These are phyloP conservation scores for Chrosomus eos DNA, from an alignment of 2,797 vertebrate genomes.

Conservation along the genomic window DNA sequence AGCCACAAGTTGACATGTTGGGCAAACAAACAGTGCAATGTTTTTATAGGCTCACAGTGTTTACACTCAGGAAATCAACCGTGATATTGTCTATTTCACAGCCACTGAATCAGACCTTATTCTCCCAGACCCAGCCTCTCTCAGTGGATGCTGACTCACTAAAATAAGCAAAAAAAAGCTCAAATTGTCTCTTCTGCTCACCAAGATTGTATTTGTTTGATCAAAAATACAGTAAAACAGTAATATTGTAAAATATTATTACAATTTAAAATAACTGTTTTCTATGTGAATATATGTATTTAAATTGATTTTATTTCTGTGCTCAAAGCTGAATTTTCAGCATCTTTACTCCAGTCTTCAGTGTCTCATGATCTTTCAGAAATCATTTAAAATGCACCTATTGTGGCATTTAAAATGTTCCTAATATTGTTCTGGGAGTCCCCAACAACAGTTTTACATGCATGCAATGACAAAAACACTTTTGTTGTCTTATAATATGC, in stretches of 20 bases:
- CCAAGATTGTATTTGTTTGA: not conserved
- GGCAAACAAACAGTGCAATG: constrained; percentile 9
- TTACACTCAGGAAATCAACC: constrained; percentile 20
- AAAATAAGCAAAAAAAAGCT: not conserved
- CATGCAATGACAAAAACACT: too few relatives aligned
- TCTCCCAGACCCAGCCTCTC: not conserved
- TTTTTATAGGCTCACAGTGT: not conserved
- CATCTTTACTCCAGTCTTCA: not conserved
- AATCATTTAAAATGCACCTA: not conserved
- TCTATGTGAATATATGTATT: not conserved
- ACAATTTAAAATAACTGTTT: not conserved
- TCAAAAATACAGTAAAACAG: not conserved
- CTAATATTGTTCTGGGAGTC: too few relatives aligned
- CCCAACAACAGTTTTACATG: too few relatives aligned
- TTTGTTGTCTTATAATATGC: too few relatives aligned
- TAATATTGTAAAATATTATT: not conserved
- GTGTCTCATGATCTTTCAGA: not conserved
- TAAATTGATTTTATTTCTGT: not conserved
- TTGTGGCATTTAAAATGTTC: too few relatives aligned
- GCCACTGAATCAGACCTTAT: not conserved
- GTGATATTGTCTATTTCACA: not conserved
- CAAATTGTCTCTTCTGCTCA: not conserved
- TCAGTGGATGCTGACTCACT: not conserved
- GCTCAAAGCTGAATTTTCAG: not conserved
- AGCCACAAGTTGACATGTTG: constrained; percentile 11